Base-by-base conservation (phyloP, 2,113 vertebrate genomes). In the Amphilophus citrinellus region DNA sequence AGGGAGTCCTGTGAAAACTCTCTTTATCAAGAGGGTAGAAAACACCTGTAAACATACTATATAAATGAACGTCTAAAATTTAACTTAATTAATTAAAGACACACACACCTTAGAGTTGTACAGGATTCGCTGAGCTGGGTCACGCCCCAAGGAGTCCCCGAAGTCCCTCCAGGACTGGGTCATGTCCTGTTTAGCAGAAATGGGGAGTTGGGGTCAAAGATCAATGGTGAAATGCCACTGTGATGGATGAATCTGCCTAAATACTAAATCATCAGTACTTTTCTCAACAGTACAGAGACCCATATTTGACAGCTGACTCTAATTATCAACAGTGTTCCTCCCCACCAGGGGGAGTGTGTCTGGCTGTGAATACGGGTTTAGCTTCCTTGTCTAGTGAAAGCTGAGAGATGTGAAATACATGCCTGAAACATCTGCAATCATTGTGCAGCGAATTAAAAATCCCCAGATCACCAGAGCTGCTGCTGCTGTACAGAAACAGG, bases 111-210 rank as follows among this genome's bases (percentile, higher is more conserved):
- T 97, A 53, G 96, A 95, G 91, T 94, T 96, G 93, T 97, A 98
- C 86, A 97, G 92, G 94, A 98, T 97, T 79, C 95, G 96, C 90
- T 94, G 96, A 60, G 94, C 91, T 87, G 97, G 97, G 86, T 96
- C 96, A 90, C 97, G 97, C 82, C 95, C 95, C 84, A 97, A 96
- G 82, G 97, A 96, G 83, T 97, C 96, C 93, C 97, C 65, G 4
- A 71, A 96, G 87, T 96, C 97, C 86, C 97, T 96, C 97, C 98
- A 99, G 83, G 96, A 97, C 93, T 97, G 97, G 93, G 97, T 99
- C 97, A 98, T 99, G 93, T 97, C 97, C 98, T 96, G 91, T 66
- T 86, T 83, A 93, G 93, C 87, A 93, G 78, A 87, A 59, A 61
- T n/a, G 30, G 18, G 11, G 7, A 6, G 37, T 35, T 59, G 73